phyloP scores from a whole-genome alignment of 2,113 vertebrate genomes.

The Platycercus adscitus region DNA sequence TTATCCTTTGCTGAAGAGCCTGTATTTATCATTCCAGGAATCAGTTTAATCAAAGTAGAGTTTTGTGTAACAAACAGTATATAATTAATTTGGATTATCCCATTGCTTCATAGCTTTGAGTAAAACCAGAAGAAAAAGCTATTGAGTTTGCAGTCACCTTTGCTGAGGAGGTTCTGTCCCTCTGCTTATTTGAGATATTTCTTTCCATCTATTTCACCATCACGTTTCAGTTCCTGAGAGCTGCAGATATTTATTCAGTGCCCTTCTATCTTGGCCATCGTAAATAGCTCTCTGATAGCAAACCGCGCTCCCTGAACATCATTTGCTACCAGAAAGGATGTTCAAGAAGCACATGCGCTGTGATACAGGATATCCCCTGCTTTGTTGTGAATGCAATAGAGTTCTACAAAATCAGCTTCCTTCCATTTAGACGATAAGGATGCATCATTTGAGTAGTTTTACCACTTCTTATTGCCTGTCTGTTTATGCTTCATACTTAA shows the following conservation, averaged over 20 bases:
- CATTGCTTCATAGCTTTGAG: conserved; percentile 40
- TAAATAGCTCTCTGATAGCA: conserved; percentile 67
- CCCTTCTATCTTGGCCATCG: conserved; percentile 47
- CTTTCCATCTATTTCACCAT: conserved; percentile 26
- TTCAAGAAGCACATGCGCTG: conserved; percentile 43
- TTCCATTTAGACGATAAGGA: conserved; percentile 19
- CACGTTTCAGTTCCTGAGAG: conserved; percentile 44
- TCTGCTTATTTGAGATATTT: conserved; percentile 64
- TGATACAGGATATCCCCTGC: conserved; percentile 42
- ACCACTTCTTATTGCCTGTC: conserved; percentile 11
- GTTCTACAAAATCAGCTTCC: conserved; percentile 33
- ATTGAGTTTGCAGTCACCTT: conserved; percentile 53
- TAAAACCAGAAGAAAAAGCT: not conserved
- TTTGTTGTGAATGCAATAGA: conserved; percentile 61
- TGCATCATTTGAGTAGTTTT: conserved; percentile 9
- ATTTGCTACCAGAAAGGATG: conserved; percentile 54
- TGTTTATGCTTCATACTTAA: conserved; percentile 1
- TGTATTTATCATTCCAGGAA: conserved; percentile 39
- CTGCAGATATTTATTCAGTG: conserved; percentile 52
- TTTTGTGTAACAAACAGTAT: not conserved
- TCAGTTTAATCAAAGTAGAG: conserved; percentile 33
- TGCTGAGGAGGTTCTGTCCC: not conserved
- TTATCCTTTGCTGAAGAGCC: not conserved
- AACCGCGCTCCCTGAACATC: conserved; percentile 39
- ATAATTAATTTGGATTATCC: conserved; percentile 51